Percentiles rank a stretch among this genome's conserved stretches.
These are phyloP conservation scores for Pao palembangensis DNA, from an alignment of 2,113 vertebrate species.

Conservation along the genomic window DNA sequence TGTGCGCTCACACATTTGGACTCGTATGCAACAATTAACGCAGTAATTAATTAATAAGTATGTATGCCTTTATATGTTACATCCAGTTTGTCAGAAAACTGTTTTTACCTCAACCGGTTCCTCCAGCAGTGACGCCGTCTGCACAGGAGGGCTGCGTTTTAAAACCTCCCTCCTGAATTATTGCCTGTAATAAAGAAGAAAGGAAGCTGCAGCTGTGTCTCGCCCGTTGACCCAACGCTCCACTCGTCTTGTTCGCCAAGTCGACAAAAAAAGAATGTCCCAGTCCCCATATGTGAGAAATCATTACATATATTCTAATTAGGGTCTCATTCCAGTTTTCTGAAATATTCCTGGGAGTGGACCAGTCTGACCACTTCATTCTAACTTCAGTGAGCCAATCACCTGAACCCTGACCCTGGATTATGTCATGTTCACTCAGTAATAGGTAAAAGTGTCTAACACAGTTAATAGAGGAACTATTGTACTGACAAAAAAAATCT, in stretches of 20 bases:
- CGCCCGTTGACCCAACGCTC: neutral
- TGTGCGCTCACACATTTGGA: too few relatives aligned
- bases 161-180: slow-evolving; percentile 45
- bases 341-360: too few relatives aligned
- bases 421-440: too few relatives aligned
- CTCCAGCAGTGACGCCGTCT: slow-evolving; percentile 40
- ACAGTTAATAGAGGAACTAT: too few relatives aligned
- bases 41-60: too few relatives aligned
- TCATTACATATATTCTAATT: neutral
- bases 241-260: neutral
- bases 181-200: slow-evolving; percentile 55
- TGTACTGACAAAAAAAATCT: too few relatives aligned
- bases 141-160: slow-evolving; percentile 26
- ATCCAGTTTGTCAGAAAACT: neutral
- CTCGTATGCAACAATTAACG: too few relatives aligned
- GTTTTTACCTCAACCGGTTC: slow-evolving; percentile 64
- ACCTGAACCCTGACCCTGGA: too few relatives aligned
- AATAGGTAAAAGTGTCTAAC: too few relatives aligned
- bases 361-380: too few relatives aligned
- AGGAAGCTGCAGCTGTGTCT: slow-evolving; percentile 7
- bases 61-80: too few relatives aligned
- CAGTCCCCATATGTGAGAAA: neutral
- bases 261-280: neutral
- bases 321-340: neutral
- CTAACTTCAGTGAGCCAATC: too few relatives aligned